Evolutionary conservation across 2,797 vertebrate genomes (phyloP).

Genomic region (Chaetodon trifasciatus): DNA sequence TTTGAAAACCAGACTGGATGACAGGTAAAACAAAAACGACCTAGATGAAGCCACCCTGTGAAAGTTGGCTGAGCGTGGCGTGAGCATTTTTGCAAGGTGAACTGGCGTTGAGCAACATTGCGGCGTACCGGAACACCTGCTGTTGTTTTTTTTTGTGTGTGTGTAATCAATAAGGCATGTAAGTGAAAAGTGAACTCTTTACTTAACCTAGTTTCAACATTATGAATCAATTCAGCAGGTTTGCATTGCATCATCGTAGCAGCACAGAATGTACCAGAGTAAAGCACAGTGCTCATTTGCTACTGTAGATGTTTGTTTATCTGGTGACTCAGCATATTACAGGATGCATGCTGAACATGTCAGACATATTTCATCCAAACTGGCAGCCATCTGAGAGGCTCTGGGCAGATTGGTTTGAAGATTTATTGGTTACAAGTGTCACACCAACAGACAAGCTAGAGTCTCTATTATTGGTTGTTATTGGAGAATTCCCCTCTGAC

Average conservation of each 20-base stretch:
- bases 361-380: constrained; percentile 3
- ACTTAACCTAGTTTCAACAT: neutral
- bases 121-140: neutral
- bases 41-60: neutral
- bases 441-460: neutral
- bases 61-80: neutral
- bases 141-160: neutral
- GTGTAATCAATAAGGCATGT: neutral
- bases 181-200: neutral
- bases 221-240: neutral
- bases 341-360: neutral
- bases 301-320: neutral
- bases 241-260: neutral
- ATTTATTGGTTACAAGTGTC: neutral
- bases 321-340: neutral
- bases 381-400: neutral
- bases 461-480: neutral
- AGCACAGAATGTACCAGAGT: neutral
- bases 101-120: neutral
- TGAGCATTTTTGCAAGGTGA: constrained; percentile 25
- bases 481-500: neutral
- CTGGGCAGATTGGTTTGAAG: neutral
- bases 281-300: neutral
- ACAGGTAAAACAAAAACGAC: neutral
- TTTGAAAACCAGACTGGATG: neutral